These are phyloP conservation scores for Lottia scabra DNA, from an alignment of 2,888 invertebrate species.

Conservation along the genomic window DNA sequence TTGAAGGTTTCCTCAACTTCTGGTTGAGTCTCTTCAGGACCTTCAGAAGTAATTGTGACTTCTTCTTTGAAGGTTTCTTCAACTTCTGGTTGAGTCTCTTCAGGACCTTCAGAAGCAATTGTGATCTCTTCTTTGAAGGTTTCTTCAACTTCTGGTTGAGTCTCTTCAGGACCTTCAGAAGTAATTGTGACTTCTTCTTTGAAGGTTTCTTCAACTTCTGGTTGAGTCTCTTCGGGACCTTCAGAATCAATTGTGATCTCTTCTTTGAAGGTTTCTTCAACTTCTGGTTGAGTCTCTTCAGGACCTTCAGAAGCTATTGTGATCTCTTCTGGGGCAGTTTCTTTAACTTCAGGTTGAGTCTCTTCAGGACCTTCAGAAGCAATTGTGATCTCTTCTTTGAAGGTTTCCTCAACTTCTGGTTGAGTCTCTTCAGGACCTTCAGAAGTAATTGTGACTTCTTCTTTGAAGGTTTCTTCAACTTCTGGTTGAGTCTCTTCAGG, in stretches of 20 bases:
- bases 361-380: no score
- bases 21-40: no score
- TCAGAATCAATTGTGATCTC: constrained; percentile 11
- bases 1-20: no score
- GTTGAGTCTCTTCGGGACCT: constrained; percentile 6
- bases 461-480: no score
- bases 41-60: not conserved
- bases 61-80: constrained; percentile 4
- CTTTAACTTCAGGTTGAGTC: no score
- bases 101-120: constrained; percentile 13
- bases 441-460: no score
- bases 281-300: constrained; percentile 8
- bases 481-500: no score
- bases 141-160: constrained; percentile 9
- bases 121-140: constrained; percentile 11
- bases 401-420: no score
- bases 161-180: constrained; percentile 2
- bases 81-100: constrained; percentile 11
- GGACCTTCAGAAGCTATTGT: not conserved
- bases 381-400: no score
- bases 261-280: not conserved
- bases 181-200: constrained; percentile 12
- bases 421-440: no score
- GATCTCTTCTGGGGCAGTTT: no score
- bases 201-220: not conserved